Evolutionary conservation across 2,797 vertebrate genomes (phyloP).

Genomic region (Anisognathus igniventris): DNA sequence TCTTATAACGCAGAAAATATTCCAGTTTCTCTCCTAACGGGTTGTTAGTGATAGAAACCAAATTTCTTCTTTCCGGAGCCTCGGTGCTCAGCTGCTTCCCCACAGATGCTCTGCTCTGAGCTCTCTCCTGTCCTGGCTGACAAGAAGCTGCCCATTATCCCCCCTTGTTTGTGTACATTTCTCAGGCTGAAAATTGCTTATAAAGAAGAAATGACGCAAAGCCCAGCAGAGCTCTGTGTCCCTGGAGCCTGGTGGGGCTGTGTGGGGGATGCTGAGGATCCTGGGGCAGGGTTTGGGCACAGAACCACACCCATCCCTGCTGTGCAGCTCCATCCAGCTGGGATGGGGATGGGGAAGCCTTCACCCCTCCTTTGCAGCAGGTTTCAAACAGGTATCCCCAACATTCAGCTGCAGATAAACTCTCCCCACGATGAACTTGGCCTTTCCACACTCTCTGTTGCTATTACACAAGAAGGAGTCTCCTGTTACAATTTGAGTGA

Average conservation of each 20-base stretch:
- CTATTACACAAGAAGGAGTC: background rate
- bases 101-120: background rate
- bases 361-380: background rate
- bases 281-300: background rate
- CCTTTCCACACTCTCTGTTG: background rate
- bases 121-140: background rate
- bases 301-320: background rate
- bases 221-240: background rate
- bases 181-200: background rate
- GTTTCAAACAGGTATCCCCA: background rate
- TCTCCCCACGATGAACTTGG: background rate
- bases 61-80: background rate
- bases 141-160: background rate
- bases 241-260: rapidly evolving
- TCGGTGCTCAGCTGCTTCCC: background rate
- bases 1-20: conserved; percentile 28
- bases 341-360: background rate
- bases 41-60: conserved; percentile 3
- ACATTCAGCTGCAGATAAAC: rapidly evolving
- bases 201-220: rapidly evolving
- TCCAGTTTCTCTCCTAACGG: conserved; percentile 32
- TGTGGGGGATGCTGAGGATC: rapidly evolving
- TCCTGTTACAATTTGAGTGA: conserved; percentile 11
- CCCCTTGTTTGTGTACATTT: background rate
- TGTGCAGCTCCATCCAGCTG: background rate